Evolutionary conservation across 1,140 invertebrate genomes (phyloP).

Genomic region (Drosophila mojavensis): DNA sequence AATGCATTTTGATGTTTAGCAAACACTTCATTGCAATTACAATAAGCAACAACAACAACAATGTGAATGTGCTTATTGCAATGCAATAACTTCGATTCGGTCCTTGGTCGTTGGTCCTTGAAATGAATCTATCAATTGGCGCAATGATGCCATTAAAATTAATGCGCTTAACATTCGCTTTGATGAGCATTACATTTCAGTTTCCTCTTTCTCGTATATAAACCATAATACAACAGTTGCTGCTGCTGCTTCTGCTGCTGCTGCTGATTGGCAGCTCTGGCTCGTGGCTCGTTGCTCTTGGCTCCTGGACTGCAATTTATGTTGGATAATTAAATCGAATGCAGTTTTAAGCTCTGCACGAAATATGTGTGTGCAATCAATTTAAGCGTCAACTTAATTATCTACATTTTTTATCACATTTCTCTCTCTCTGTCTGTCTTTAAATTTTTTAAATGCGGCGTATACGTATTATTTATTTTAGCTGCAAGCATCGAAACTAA

Average conservation of each 20-base stretch:
- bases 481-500: too few species aligned
- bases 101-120: neutral
- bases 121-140: slow-evolving; percentile 12
- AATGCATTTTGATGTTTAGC: neutral
- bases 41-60: too few species aligned
- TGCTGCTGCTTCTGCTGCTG: slow-evolving; percentile 12
- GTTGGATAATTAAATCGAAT: slow-evolving; percentile 77
- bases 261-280: slow-evolving; percentile 28
- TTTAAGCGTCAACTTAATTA: slow-evolving; percentile 63
- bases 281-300: slow-evolving; percentile 13
- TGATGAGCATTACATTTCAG: slow-evolving; percentile 35
- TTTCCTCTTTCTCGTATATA: neutral
- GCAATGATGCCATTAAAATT: slow-evolving; percentile 41
- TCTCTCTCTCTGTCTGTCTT: neutral
- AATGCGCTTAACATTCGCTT: slow-evolving; percentile 31
- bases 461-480: too few species aligned
- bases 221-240: slow-evolving; percentile 15
- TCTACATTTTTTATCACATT: slow-evolving; percentile 12
- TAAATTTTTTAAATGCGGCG: neutral
- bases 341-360: slow-evolving; percentile 73
- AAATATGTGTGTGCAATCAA: slow-evolving; percentile 65
- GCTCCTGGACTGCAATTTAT: slow-evolving; percentile 58
- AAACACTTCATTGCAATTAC: neutral
- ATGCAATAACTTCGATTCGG: too few species aligned
- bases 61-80: neutral